Evolutionary conservation across 2,797 vertebrate genomes (phyloP).

Genomic region (Cichlasoma orientale): DNA sequence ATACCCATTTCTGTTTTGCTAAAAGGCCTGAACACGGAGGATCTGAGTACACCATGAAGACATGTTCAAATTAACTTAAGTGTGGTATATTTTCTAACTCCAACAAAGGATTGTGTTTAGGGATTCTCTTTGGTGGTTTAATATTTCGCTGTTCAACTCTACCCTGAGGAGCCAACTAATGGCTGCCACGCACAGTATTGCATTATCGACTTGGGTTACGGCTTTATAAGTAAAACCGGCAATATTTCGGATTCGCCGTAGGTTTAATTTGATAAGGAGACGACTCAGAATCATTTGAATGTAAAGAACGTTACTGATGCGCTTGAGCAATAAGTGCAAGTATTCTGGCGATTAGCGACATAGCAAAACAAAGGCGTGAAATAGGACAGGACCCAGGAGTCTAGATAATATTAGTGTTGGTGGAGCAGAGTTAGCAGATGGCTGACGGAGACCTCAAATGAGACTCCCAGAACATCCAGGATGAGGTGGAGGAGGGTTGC

Average conservation of each 20-base stretch:
- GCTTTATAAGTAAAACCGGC: neutral
- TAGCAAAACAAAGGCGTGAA: neutral
- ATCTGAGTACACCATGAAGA: neutral
- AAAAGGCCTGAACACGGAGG: neutral
- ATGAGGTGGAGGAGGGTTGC: neutral
- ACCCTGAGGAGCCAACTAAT: neutral
- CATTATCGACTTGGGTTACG: neutral
- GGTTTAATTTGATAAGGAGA: neutral
- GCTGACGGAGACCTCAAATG: too few relatives aligned
- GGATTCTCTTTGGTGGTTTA: neutral
- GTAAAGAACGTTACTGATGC: neutral
- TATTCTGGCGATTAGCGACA: neutral
- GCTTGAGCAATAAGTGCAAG: neutral
- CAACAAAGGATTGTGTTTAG: neutral
- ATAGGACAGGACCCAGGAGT: neutral
- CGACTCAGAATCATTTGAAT: neutral
- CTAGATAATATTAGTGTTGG: neutral
- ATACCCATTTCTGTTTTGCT: slow-evolving; percentile 10
- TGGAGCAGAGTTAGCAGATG: neutral
- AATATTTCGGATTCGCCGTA: neutral
- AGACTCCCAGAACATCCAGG: neutral
- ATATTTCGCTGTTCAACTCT: neutral
- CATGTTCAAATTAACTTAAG: neutral
- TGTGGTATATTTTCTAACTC: neutral
- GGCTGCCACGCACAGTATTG: fast-evolving